Evolutionary conservation across 2,797 vertebrate genomes (phyloP), one percentile per base, ranked within the genome.

Genomic region (Emydoidea blandingii): DNA sequence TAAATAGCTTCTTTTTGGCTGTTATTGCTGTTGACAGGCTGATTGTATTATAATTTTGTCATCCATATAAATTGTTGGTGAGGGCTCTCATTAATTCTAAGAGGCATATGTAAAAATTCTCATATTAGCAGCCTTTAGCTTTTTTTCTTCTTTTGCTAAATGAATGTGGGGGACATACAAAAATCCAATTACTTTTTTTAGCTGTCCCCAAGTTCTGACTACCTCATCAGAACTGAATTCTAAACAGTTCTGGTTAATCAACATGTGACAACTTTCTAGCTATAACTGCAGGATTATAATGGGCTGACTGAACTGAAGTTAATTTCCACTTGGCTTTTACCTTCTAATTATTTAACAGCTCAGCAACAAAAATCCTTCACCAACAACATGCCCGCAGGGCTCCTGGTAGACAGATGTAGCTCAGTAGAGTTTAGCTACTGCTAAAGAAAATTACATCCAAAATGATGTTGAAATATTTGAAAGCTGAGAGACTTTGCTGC

Each of bases 251-350:
- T 90, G 41, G 31, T 88, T 97, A 89, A 94, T 94, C 93, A 95
- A 47, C 29, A 90, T 86, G 84, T 93, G 82, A 95, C 68, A 94
- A 37, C 16, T 88, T 92, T 94, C 83, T 50, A 87, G 74, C 31
- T 91, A 50, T 14, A 85, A 90, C n/a, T 84, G 12, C 19, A 68
- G 72, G 88, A 84, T 34, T 19, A 93, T 78, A 90, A 82, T 95
- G 25, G 54, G 29, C 41, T 84, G 78, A 86, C 59, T 92, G 85
- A 96, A 87, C 72, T 84, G 65, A 86, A 95, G 25, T 89, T 94
- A 90, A 97, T 97, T 97, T 97, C 80, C n/a, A 87, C 90, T 97
- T 86, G 86, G 4, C 37, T 95, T 97, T 97, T 97, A 53, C 78
- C 79, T 95, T 96, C 88, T 95, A 95, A 96, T 96, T 95, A 81